Evolutionary conservation across 1,140 invertebrate genomes (phyloP).

Genomic region (Caenorhabditis briggsae): DNA sequence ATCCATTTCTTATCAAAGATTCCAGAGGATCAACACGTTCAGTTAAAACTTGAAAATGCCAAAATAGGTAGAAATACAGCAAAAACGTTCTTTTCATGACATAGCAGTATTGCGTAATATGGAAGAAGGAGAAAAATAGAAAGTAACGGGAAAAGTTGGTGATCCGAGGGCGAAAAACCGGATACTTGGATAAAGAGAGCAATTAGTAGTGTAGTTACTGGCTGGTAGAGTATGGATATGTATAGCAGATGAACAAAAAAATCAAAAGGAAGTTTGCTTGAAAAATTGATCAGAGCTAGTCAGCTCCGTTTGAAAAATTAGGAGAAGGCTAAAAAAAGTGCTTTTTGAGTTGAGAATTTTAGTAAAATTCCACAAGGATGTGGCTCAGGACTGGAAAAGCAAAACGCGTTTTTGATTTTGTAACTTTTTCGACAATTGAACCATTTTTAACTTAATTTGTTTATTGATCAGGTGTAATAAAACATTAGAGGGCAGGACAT

Average conservation of each 20-base stretch:
- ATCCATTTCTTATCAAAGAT: constrained; percentile 31
- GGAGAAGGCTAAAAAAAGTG: too few relatives aligned
- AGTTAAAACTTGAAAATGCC: background rate
- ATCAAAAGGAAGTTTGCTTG: too few relatives aligned
- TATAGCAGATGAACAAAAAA: background rate
- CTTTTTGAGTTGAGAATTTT: too few relatives aligned
- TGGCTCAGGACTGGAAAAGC: too few relatives aligned
- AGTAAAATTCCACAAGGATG: too few relatives aligned
- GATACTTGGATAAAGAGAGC: background rate
- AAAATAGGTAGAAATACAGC: background rate
- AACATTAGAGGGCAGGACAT: too few relatives aligned
- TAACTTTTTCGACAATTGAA: too few relatives aligned
- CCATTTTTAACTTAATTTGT: too few relatives aligned
- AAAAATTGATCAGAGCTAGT: too few relatives aligned
- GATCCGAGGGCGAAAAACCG: constrained; percentile 38
- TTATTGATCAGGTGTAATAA: too few relatives aligned
- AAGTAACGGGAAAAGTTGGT: constrained; percentile 29
- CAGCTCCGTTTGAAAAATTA: too few relatives aligned
- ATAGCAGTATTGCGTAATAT: constrained; percentile 47
- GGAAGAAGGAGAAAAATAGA: background rate
- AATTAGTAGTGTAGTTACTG: constrained; percentile 10
- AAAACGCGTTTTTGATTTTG: too few relatives aligned
- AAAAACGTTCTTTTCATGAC: constrained; percentile 13
- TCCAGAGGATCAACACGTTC: background rate
- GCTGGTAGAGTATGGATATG: background rate